phyloP scores from a whole-genome alignment of 1,140 invertebrate species.

The Neodiprion lecontei region DNA sequence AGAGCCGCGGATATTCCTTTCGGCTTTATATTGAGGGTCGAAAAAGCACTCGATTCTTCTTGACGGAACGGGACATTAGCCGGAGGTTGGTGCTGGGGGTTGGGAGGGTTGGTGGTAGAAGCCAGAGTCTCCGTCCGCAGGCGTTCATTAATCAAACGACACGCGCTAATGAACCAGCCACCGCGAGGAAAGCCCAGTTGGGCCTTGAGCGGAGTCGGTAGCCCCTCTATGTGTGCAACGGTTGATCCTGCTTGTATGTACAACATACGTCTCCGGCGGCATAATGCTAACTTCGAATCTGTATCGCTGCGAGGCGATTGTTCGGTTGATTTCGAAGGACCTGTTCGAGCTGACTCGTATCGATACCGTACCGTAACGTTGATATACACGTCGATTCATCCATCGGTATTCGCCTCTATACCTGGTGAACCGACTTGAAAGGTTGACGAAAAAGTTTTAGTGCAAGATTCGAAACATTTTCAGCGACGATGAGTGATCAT shows the following conservation, averaged over 20 bases:
- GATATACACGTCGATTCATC: no score
- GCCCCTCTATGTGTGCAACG: not conserved
- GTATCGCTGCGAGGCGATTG: not conserved
- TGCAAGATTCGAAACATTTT: no score
- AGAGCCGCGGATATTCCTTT: no score
- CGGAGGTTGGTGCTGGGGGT: not conserved
- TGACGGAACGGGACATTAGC: conserved; percentile 1
- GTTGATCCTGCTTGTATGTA: no score
- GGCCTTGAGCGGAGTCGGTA: conserved; percentile 20
- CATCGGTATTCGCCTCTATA: no score
- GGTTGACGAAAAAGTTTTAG: no score
- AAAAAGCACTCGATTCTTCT: conserved; percentile 7
- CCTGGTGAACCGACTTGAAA: no score
- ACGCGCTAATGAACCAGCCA: conserved; percentile 58
- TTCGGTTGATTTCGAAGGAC: not conserved
- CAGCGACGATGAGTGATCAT: no score
- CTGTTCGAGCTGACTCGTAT: not conserved
- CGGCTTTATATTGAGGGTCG: not conserved
- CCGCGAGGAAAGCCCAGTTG: conserved; percentile 26
- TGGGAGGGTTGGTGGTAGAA: not conserved
- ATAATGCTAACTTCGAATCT: not conserved
- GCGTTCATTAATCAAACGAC: conserved; percentile 58
- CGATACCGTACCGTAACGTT: no score
- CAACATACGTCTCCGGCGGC: no score
- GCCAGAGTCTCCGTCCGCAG: conserved; percentile 2